Conservation (phyloP, 2,888 invertebrate species). For the Oscheius sp. region DNA sequence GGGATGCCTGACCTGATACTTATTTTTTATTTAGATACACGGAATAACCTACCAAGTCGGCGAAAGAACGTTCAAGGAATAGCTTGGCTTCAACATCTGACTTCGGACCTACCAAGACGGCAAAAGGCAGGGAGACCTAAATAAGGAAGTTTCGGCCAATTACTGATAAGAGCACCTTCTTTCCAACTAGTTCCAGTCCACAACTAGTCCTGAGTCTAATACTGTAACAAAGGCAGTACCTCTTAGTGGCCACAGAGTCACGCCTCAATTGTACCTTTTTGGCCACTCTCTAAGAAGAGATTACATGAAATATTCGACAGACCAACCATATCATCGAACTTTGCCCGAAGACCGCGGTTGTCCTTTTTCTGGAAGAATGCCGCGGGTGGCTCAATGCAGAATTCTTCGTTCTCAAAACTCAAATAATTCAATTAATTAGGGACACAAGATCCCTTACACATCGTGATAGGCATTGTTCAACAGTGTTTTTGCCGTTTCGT, state of each 20-base stretch:
- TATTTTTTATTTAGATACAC: not conserved
- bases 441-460: conserved; percentile 48
- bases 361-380: conserved; percentile 62
- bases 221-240: conserved; percentile 71
- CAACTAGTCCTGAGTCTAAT: conserved; percentile 65
- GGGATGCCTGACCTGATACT: conserved; percentile 64
- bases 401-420: conserved; percentile 70
- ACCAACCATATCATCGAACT: conserved; percentile 71
- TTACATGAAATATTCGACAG: not conserved
- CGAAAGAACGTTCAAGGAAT: conserved; percentile 71
- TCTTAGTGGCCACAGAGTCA: conserved; percentile 69
- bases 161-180: conserved; percentile 42
- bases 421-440: conserved; percentile 8
- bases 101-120: conserved; percentile 72
- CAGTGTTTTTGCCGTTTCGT: conserved; percentile 70
- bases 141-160: not conserved
- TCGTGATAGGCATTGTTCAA: conserved; percentile 71
- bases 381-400: conserved; percentile 66
- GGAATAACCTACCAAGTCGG: conserved; percentile 55
- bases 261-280: conserved; percentile 72
- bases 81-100: conserved; percentile 71
- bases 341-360: conserved; percentile 61
- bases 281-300: conserved; percentile 64
- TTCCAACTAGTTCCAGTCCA: conserved; percentile 68
- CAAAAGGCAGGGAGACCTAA: conserved; percentile 71